phyloP scores from a whole-genome alignment of 1,140 invertebrate genomes.

The Drosophila persimilis region DNA sequence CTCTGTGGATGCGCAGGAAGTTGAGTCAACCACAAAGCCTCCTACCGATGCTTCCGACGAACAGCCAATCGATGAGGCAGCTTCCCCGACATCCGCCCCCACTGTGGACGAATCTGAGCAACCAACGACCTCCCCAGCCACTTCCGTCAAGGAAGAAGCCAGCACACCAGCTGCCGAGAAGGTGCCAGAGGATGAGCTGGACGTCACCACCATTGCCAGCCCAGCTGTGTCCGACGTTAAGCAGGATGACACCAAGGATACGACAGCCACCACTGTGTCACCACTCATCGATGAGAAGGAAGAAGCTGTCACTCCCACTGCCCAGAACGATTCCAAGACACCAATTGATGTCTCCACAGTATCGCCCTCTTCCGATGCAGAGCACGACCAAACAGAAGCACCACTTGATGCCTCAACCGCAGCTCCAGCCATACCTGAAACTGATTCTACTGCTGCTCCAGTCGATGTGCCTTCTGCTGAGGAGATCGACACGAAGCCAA shows the following conservation, averaged over 20 bases:
- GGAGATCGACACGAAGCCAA: conserved; percentile 57
- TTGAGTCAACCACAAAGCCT: conserved; percentile 6
- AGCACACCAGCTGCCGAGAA: conserved; percentile 16
- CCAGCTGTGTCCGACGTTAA: conserved; percentile 20
- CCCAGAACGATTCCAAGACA: conserved; percentile 20
- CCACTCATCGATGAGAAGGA: conserved; percentile 45
- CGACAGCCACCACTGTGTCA: conserved; percentile 21
- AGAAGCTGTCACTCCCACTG: neutral
- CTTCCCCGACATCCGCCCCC: conserved; percentile 8
- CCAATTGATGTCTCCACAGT: conserved; percentile 25
- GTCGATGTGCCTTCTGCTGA: conserved; percentile 40
- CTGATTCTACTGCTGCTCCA: conserved; percentile 47
- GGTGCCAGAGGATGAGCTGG: conserved; percentile 22
- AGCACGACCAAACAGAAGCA: conserved; percentile 25
- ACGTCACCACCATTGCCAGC: conserved; percentile 20
- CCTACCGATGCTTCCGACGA: neutral
- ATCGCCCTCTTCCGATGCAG: conserved; percentile 30
- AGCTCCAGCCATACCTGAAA: conserved; percentile 7
- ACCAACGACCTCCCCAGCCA: conserved; percentile 23
- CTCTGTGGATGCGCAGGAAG: conserved; percentile 13
- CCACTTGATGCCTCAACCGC: conserved; percentile 23
- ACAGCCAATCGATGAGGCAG: conserved; percentile 22
- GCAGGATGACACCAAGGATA: conserved; percentile 45
- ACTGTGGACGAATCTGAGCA: conserved; percentile 9
- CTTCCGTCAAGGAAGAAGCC: conserved; percentile 22